phyloP scores from a whole-genome alignment of 2,888 invertebrate species.

The Archips crataeganus region DNA sequence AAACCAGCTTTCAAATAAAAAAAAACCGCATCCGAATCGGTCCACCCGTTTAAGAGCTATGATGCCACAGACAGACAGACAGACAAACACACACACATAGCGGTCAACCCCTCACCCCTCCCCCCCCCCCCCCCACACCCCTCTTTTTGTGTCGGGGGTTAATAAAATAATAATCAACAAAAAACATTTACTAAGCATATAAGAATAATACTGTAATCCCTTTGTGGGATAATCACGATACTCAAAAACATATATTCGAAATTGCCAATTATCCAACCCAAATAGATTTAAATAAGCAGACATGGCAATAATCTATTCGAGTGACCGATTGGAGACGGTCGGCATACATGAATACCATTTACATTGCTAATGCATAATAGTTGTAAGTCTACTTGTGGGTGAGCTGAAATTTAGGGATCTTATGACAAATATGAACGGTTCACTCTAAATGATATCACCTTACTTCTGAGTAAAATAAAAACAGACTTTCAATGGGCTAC shows the following conservation, averaged over 20 bases:
- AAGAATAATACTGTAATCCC: background rate
- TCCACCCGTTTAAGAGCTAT: too few species aligned
- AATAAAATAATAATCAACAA: too few species aligned
- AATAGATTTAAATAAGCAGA: slow-evolving; percentile 14
- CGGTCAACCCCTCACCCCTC: too few species aligned
- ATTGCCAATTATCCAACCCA: slow-evolving; percentile 11
- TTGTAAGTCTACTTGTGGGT: slow-evolving; percentile 8
- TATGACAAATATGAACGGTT: background rate
- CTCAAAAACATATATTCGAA: background rate
- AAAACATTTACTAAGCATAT: too few species aligned
- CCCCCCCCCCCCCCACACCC: too few species aligned
- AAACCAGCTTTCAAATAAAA: too few species aligned
- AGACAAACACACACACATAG: too few species aligned
- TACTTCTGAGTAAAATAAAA: background rate
- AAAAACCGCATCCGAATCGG: too few species aligned
- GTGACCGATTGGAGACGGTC: slow-evolving; percentile 45
- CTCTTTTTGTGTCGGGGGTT: too few species aligned
- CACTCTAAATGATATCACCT: background rate
- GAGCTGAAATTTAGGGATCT: slow-evolving; percentile 9
- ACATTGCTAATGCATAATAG: slow-evolving; percentile 29
- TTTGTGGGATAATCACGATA: background rate
- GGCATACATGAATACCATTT: slow-evolving; percentile 39
- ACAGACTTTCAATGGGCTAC: background rate
- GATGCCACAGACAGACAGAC: too few species aligned
- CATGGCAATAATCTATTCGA: slow-evolving; percentile 29